phyloP scores from a whole-genome alignment of 2,888 invertebrate genomes.

The Gastrophysa polygoni region DNA sequence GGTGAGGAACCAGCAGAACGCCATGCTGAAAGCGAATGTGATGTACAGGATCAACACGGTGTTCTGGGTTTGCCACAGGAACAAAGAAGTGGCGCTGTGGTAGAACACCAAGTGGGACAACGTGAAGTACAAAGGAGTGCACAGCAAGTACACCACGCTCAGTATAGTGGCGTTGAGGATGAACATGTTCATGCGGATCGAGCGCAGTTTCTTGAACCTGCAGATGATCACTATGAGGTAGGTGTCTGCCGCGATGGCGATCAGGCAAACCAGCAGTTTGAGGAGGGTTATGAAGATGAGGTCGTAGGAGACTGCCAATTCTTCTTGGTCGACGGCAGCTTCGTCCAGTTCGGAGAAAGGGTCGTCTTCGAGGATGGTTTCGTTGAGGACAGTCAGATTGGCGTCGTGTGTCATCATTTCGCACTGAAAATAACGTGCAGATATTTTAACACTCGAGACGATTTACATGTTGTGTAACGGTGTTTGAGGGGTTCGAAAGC shows the following conservation, averaged over 20 bases:
- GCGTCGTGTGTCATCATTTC: background rate
- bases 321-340: background rate
- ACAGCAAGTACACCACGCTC: conserved; percentile 18
- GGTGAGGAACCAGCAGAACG: conserved; percentile 26
- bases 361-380: conserved; percentile 23
- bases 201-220: conserved; percentile 20
- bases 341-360: conserved; percentile 15
- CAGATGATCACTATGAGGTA: conserved; percentile 25
- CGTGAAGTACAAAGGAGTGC: conserved; percentile 15
- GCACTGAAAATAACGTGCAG: background rate
- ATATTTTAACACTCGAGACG: too few species aligned
- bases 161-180: conserved; percentile 21
- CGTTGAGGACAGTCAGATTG: conserved; percentile 13
- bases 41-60: conserved; percentile 17
- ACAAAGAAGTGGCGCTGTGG: background rate
- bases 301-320: background rate
- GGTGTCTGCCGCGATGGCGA: conserved; percentile 19
- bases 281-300: conserved; percentile 8
- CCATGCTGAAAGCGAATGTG: conserved; percentile 19
- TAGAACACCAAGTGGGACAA: conserved; percentile 12
- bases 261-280: conserved; percentile 14
- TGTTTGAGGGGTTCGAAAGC: too few species aligned
- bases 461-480: too few species aligned
- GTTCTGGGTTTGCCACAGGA: conserved; percentile 18
- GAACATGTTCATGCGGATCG: conserved; percentile 17